phyloP scores from a whole-genome alignment of 2,888 invertebrate genomes.

The Drosophila melanosoma region DNA sequence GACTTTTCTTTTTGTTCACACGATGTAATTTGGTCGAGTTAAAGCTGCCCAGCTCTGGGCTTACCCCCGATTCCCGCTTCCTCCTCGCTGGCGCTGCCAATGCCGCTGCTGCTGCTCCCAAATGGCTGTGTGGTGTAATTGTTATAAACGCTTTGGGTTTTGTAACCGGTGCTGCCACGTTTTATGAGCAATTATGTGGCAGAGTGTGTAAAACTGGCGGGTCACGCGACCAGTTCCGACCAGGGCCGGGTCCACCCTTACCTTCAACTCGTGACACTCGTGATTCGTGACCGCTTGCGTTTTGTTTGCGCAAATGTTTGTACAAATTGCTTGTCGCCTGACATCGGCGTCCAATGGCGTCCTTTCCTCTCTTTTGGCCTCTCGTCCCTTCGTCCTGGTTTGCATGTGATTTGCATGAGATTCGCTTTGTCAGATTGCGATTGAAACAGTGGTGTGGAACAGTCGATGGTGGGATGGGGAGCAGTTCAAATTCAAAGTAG shows the following conservation, averaged over 20 bases:
- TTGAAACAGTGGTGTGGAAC: constrained; percentile 1
- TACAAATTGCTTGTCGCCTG: constrained; percentile 76
- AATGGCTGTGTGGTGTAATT: constrained; percentile 55
- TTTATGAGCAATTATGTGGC: constrained; percentile 80
- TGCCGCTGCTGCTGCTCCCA: constrained; percentile 15
- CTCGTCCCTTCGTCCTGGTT: constrained; percentile 30
- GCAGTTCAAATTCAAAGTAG: background rate
- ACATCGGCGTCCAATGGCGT: constrained; percentile 23
- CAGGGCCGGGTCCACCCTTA: constrained; percentile 1
- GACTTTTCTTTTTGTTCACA: constrained; percentile 13
- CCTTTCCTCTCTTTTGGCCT: constrained; percentile 1
- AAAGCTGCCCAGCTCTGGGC: background rate
- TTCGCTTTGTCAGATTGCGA: constrained; percentile 49
- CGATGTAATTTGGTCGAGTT: constrained; percentile 37
- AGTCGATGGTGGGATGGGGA: background rate
- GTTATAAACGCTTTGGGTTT: constrained; percentile 63
- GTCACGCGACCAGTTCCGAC: constrained; percentile 54
- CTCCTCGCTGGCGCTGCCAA: background rate
- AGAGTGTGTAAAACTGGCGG: constrained; percentile 73
- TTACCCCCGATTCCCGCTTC: constrained; percentile 4
- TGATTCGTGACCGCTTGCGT: constrained; percentile 61
- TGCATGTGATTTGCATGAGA: constrained; percentile 63
- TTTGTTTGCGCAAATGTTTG: constrained; percentile 74
- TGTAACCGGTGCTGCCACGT: constrained; percentile 54
- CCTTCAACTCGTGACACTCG: constrained; percentile 11